A percentile compares a stretch with the other conserved stretches of the same genome.
These are phyloP conservation scores for Drosophila sproati DNA, from an alignment of 1,140 invertebrate species.

Conservation along the genomic window DNA sequence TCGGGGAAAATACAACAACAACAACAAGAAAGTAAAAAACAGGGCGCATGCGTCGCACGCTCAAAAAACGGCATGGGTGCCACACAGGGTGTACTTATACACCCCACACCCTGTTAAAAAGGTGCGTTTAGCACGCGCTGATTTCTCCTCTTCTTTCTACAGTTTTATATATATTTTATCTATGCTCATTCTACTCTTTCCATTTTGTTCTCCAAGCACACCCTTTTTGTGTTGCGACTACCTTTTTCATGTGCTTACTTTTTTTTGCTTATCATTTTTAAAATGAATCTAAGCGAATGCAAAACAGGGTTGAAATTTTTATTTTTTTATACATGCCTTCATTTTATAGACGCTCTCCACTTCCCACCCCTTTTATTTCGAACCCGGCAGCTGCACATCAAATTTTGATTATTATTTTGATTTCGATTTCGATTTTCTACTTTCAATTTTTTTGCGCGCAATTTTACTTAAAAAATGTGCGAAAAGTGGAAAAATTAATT, in stretches of 20 bases:
- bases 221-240: constrained; percentile 53
- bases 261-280: constrained; percentile 65
- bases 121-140: constrained; percentile 66
- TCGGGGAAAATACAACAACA: background rate
- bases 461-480: constrained; percentile 52
- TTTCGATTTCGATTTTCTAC: background rate
- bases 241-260: constrained; percentile 38
- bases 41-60: constrained; percentile 73
- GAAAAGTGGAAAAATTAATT: constrained; percentile 58
- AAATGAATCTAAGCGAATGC: constrained; percentile 46
- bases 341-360: constrained; percentile 27
- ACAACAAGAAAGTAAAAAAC: constrained; percentile 30
- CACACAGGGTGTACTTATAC: background rate
- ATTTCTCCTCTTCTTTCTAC: constrained; percentile 13
- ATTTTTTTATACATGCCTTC: constrained; percentile 44
- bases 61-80: constrained; percentile 38
- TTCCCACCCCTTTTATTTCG: constrained; percentile 69
- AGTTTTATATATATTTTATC: constrained; percentile 26
- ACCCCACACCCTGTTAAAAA: constrained; percentile 28
- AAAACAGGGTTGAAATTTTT: constrained; percentile 72
- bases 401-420: constrained; percentile 6
- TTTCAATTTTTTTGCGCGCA: constrained; percentile 50
- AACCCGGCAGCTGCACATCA: constrained; percentile 58
- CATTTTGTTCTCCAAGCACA: constrained; percentile 9
- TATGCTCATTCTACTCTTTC: constrained; percentile 12